These are phyloP conservation scores for Nyctereutes procyonoides DNA, from an alignment of 2,113 vertebrate species.

Conservation along the genomic window DNA sequence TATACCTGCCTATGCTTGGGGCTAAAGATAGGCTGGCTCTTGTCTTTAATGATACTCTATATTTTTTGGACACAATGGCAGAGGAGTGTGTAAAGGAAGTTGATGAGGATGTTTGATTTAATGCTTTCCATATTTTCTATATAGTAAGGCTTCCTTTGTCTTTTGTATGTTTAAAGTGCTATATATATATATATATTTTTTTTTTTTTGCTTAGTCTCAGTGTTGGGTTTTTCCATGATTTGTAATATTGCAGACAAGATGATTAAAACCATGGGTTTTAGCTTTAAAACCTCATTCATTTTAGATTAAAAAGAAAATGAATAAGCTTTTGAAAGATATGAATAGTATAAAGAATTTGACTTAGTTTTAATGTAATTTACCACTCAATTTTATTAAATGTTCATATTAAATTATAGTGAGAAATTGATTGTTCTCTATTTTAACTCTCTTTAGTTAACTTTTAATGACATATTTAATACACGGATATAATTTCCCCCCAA, in stretches of 20 bases:
- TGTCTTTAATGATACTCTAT: background rate
- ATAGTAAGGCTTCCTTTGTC: background rate
- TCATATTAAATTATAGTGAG: background rate
- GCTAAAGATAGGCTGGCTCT: background rate
- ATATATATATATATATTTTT: background rate
- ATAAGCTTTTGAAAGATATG: background rate
- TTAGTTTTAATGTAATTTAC: background rate
- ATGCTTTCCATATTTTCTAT: background rate
- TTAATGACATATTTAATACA: background rate
- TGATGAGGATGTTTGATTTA: background rate
- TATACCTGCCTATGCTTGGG: background rate
- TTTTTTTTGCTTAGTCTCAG: background rate
- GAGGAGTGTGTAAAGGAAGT: background rate
- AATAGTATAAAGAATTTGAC: background rate
- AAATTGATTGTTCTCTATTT: background rate
- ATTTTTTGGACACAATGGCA: background rate
- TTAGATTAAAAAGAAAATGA: background rate
- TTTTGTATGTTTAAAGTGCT: background rate
- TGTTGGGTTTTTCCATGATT: conserved; percentile 1
- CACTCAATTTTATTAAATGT: conserved; percentile 25
- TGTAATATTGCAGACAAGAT: background rate
- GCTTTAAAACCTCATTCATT: background rate
- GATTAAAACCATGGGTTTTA: background rate
- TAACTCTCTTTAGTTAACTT: background rate
- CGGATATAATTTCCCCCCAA: background rate